Evolutionary conservation across 2,888 invertebrate species (phyloP).

Genomic region (Melipona beecheii): DNA sequence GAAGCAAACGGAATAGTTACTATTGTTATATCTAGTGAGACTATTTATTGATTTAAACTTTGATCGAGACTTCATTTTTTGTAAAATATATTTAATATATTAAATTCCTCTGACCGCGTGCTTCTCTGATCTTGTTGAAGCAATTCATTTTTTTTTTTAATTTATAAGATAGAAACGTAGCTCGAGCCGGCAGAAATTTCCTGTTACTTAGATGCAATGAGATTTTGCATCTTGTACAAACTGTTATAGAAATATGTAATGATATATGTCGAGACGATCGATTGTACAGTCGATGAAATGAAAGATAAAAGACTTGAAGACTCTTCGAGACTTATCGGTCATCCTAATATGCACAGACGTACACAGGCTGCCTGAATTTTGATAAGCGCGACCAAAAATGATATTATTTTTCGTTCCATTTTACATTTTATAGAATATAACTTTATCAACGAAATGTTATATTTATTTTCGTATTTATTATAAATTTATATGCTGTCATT

Average conservation of each 20-base stretch:
- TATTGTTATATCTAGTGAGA: constrained; percentile 13
- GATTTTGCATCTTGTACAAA: constrained; percentile 38
- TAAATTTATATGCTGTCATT: neutral
- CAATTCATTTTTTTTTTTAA: constrained; percentile 32
- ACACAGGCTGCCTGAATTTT: constrained; percentile 31
- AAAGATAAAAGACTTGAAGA: neutral
- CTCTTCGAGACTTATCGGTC: neutral
- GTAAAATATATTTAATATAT: neutral
- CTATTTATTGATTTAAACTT: constrained; percentile 37
- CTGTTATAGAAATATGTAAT: constrained; percentile 3
- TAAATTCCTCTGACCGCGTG: constrained; percentile 8
- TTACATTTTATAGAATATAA: neutral
- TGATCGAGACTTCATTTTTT: constrained; percentile 18
- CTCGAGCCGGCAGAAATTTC: constrained; percentile 3
- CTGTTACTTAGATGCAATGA: constrained; percentile 39
- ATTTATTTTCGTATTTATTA: constrained; percentile 4
- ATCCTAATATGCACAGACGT: neutral
- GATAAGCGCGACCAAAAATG: neutral
- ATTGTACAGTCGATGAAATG: neutral
- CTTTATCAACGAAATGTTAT: neutral
- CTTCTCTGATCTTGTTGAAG: constrained; percentile 6
- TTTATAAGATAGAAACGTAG: constrained; percentile 14
- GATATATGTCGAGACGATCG: constrained; percentile 1
- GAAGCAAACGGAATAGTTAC: constrained; percentile 22
- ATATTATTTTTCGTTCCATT: constrained; percentile 6